A percentile compares a stretch with the other conserved stretches of the same genome.
Evolutionary conservation across 2,888 invertebrate species (phyloP).

Genomic region (Melangyna quadrimaculata): DNA sequence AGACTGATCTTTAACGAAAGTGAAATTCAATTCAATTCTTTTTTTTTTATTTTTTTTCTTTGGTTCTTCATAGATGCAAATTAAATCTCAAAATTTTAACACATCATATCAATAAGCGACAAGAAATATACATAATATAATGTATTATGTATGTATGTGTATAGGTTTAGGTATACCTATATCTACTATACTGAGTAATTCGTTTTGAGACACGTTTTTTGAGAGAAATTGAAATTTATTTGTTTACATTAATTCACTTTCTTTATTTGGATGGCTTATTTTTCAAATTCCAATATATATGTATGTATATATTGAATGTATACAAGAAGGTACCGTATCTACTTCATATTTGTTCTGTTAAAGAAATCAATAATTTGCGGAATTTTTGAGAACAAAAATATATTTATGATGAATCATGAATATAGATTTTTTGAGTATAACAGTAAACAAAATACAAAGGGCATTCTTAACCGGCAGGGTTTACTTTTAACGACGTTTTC

Average conservation of each 20-base stretch:
- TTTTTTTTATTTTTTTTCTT: not conserved
- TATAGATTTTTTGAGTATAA: too few species aligned
- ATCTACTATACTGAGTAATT: not conserved
- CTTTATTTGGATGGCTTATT: constrained; percentile 36
- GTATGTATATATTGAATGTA: not conserved
- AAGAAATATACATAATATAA: not conserved
- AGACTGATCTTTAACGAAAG: constrained; percentile 51
- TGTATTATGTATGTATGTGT: too few species aligned
- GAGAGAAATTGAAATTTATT: constrained; percentile 21
- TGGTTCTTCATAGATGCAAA: constrained; percentile 7
- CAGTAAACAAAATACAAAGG: too few species aligned
- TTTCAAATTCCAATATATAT: not conserved
- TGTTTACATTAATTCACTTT: constrained; percentile 46
- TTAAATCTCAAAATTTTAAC: constrained; percentile 2
- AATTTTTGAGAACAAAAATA: not conserved
- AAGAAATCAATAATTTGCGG: constrained; percentile 26
- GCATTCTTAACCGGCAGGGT: too few species aligned
- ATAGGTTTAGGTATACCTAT: too few species aligned
- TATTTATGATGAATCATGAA: too few species aligned
- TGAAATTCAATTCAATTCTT: constrained; percentile 58
- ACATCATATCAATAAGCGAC: not conserved
- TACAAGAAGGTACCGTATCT: too few species aligned
- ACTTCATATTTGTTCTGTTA: not conserved
- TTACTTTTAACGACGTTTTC: too few species aligned
- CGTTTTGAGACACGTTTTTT: not conserved